Conservation (phyloP, 2,888 invertebrate species). For the Campoletis raptor region DNA sequence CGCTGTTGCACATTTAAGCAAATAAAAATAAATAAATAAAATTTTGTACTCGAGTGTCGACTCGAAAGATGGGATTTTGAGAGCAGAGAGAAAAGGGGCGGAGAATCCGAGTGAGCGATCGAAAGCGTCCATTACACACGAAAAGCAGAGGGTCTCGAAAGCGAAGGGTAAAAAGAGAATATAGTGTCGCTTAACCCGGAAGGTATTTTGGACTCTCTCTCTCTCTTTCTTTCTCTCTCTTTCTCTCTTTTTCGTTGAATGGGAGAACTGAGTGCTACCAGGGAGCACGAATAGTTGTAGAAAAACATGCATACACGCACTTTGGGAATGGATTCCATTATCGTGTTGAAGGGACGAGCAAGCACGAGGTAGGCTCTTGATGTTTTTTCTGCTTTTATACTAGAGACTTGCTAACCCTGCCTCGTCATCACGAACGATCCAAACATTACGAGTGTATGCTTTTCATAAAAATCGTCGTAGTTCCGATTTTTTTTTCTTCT, state of each 20-base stretch:
- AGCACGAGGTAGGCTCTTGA: not conserved
- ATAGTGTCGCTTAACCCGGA: conserved; percentile 15
- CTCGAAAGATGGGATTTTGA: not conserved
- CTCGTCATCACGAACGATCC: not conserved
- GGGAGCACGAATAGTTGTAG: not conserved
- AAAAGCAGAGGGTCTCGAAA: conserved; percentile 13
- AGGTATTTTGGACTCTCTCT: not conserved
- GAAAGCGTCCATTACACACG: not conserved
- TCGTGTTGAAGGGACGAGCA: not conserved
- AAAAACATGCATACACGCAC: conserved; percentile 9
- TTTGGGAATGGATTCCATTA: conserved; percentile 1
- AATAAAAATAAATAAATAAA: too few species aligned
- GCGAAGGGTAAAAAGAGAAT: conserved; percentile 16
- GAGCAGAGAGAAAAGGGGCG: not conserved
- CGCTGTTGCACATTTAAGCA: not conserved
- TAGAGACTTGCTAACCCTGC: not conserved
- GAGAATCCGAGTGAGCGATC: conserved; percentile 11
- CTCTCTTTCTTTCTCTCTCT: not conserved
- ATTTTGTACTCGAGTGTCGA: too few species aligned
- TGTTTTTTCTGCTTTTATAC: not conserved
- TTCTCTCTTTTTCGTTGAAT: not conserved
- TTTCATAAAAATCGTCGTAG: not conserved
- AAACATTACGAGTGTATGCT: not conserved
- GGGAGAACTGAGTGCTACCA: not conserved
- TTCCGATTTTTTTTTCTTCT: not conserved